Evolutionary conservation across 2,888 invertebrate species (phyloP).

Genomic region (Agrenia bidenticulata): DNA sequence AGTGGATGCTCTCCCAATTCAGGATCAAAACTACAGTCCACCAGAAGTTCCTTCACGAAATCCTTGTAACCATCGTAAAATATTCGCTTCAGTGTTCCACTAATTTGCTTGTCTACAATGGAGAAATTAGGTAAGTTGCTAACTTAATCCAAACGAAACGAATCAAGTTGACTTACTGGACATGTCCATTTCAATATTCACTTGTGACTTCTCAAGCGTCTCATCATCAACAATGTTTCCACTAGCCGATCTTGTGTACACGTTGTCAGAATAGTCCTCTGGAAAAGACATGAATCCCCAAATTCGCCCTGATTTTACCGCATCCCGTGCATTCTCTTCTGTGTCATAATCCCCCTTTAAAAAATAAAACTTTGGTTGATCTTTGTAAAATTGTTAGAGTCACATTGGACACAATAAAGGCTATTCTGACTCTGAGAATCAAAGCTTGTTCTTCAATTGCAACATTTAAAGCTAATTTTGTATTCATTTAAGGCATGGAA

Average conservation of each 20-base stretch:
- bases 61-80: slow-evolving; percentile 35
- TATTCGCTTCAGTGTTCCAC: slow-evolving; percentile 31
- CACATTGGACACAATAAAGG: background rate
- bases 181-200: slow-evolving; percentile 37
- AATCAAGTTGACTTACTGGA: slow-evolving; percentile 27
- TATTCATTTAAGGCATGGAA: no score
- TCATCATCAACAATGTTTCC: slow-evolving; percentile 36
- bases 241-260: slow-evolving; percentile 31
- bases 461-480: no score
- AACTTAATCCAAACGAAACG: background rate
- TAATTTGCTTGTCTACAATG: slow-evolving; percentile 30
- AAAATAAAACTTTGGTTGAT: background rate
- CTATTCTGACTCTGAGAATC: no score
- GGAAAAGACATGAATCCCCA: slow-evolving; percentile 44
- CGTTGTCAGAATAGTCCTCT: slow-evolving; percentile 25
- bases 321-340: slow-evolving; percentile 30
- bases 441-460: no score
- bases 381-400: slow-evolving; percentile 1
- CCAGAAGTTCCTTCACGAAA: slow-evolving; percentile 30
- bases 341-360: slow-evolving; percentile 53
- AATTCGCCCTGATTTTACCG: slow-evolving; percentile 28
- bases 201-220: slow-evolving; percentile 31
- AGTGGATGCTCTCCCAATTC: slow-evolving; percentile 3
- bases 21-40: slow-evolving; percentile 31
- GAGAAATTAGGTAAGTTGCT: background rate